A percentile compares a stretch with the other conserved stretches of the same genome.
Conservation (phyloP, 2,888 invertebrate species). For the Brachypterus glaber region DNA sequence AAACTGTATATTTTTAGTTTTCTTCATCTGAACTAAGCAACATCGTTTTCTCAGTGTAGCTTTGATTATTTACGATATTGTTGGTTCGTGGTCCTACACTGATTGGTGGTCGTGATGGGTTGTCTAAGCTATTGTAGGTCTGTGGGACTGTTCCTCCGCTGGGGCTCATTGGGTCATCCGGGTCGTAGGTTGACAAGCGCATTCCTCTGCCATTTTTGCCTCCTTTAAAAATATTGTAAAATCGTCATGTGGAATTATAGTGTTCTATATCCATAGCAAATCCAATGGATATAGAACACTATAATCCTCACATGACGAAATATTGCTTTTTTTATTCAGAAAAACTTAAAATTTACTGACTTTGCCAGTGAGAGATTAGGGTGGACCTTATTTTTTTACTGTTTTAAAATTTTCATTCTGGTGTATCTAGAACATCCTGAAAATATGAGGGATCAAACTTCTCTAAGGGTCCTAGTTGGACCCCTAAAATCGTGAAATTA, state of each 20-base stretch:
- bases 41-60: constrained; percentile 94
- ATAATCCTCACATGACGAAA: no score
- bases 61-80: constrained; percentile 63
- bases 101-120: constrained; percentile 30
- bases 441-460: no score
- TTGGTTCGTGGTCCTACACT: constrained; percentile 59
- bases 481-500: no score
- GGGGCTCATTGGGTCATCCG: constrained; percentile 52
- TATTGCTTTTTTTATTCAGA: no score
- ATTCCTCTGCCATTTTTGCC: constrained; percentile 57
- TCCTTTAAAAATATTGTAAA: constrained; percentile 35
- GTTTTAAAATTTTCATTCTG: no score
- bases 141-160: constrained; percentile 36
- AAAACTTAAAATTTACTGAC: no score
- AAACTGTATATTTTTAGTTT: constrained; percentile 24
- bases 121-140: constrained; percentile 34
- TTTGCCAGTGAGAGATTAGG: no score
- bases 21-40: constrained; percentile 93
- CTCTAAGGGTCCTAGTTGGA: no score
- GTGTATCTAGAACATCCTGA: no score
- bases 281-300: no score
- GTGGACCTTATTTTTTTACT: no score
- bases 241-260: neutral
- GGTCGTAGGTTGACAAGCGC: constrained; percentile 57
- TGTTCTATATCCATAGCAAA: no score